Evolutionary conservation across 2,113 vertebrate species (phyloP), one percentile per base, ranked within the genome.

Genomic region (Prunella himalayana): DNA sequence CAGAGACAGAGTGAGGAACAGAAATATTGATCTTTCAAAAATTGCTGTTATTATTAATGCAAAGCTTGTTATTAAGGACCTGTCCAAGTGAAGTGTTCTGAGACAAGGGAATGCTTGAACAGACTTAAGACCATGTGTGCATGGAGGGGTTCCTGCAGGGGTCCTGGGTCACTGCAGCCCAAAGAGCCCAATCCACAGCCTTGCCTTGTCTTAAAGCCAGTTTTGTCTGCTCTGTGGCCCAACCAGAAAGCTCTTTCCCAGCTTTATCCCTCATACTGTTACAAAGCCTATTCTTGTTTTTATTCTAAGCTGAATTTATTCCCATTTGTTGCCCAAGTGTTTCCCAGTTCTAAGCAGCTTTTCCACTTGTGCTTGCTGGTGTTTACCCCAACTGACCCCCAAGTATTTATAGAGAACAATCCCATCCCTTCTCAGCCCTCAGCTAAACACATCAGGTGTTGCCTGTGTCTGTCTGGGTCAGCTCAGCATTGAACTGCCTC

Each of bases 291-390:
- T 68, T 70, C 39, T 88, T 95, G 73, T 71, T 94, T 82, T 57
- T 35, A 15, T 39, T 87, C 56, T 94, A 72, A 96, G 72, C 83
- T 11, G 47, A 82, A 27, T 84, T 84, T 79, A 45, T 84, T 84
- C 56, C 57, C 18, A 3, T 63, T 71, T 91, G 41, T 73, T 73
- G 54, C 42, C 69, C 64, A 35, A 64, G 37, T 1, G 3, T 79
- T 92, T 83, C 57, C 53, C 44, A 69, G 47, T 60, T 53, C 44
- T 78, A 79, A 89, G 88, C 35, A 76, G 80, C 64, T 89, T 78
- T 50, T 68, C 60, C 42, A 6, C 33, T 83, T 15, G 11, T 21
- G 11, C 45, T 68, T 2, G 1, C 69, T 71, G 60, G 69, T 71
- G 31, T 84, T 93, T 41, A 56, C 86, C 94, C 77, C 69, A 60